Evolutionary conservation across 1,140 invertebrate genomes (phyloP), one percentile per base, ranked within the genome.

Genomic region (Zaprionus camerounensis): DNA sequence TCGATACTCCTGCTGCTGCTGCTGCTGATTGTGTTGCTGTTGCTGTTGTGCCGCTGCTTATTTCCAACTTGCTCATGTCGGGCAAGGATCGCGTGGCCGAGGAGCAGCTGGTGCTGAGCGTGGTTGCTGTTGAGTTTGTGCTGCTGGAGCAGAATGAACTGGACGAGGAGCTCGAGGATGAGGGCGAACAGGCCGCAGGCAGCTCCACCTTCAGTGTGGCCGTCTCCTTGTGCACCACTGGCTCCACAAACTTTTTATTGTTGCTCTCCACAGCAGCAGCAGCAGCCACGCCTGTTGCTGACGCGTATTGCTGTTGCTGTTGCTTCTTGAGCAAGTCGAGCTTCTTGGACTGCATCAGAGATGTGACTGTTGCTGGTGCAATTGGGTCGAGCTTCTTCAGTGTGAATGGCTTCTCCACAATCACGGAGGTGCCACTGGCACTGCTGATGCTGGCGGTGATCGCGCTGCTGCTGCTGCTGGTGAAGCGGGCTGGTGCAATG

Each of bases 61-160:
- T 92, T 55, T 91, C 91, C 64, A 92, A 53, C 36, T 92, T 92
- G 49, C 91, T 92, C 91, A 92, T 92, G n/a, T 92, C 91, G 2
- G 91, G 91, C 64, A 92, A 49, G 0, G 91, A 92, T 1, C 87
- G 78, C 0, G 91, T 81, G 2, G 91, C 76, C 12, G 91, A 90
- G 13, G 87, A 78, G 20, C 81, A 84, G 61, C 79, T 82, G 26
- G 70, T 59, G 28, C 75, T 80, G 0, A 44, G 58, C 0, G 71
- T 61, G 9, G 76, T 75, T 1, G 28, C 63, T 0, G 78, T 72
- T 5, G 85, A 88, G 4, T 71, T 56, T 22, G 64, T 76, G 69
- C 38, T 84, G 41, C 67, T 82, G 5, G 86, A 90, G 17, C 81
- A 90, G 34, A 81, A 87, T 11, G 81, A 88, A 20, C 78, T 80